Percentiles rank a stretch among this genome's conserved stretches.
These are phyloP conservation scores for Gortyna flavago DNA, from an alignment of 2,888 invertebrate genomes.

Conservation along the genomic window DNA sequence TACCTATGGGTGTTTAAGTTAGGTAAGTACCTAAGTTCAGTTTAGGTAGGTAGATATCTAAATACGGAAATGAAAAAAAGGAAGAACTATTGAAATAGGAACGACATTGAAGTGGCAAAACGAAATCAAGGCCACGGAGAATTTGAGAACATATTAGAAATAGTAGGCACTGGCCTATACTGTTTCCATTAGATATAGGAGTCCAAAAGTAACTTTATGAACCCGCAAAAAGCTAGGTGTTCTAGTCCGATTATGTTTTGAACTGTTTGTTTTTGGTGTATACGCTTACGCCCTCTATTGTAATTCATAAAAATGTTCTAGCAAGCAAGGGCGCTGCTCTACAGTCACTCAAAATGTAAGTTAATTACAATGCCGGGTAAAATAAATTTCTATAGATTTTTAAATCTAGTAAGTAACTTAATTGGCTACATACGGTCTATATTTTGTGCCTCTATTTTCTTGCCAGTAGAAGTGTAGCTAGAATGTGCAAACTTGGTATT, in stretches of 20 bases:
- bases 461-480: neutral
- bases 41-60: neutral
- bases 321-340: slow-evolving; percentile 5
- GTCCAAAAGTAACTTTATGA: neutral
- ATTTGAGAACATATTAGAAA: too few species aligned
- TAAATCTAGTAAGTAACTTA: neutral
- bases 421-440: neutral
- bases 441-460: neutral
- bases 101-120: neutral
- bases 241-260: neutral
- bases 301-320: neutral
- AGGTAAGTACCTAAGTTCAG: neutral
- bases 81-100: neutral
- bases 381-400: neutral
- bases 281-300: slow-evolving; percentile 30
- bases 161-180: too few species aligned
- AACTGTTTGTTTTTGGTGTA: neutral
- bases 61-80: neutral
- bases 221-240: neutral
- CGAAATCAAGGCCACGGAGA: neutral
- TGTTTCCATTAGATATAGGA: neutral
- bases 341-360: slow-evolving; percentile 17
- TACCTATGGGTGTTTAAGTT: neutral
- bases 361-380: neutral
- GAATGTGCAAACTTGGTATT: slow-evolving; percentile 14